Base-by-base conservation (phyloP, 1,140 invertebrate species). In the Drosophila kanapiae region DNA sequence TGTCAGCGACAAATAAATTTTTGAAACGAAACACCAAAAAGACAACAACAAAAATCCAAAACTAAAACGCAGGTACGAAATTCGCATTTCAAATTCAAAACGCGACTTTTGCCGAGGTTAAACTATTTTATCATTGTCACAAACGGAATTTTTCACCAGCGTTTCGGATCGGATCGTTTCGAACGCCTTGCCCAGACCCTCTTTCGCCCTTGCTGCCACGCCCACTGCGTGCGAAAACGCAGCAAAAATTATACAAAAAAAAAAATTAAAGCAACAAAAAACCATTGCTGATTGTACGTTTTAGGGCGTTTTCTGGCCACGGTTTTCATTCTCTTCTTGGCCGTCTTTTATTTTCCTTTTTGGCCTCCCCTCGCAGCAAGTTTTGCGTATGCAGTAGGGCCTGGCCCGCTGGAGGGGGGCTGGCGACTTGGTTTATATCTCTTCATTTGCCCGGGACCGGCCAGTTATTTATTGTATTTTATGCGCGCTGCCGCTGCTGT, bases 61-160 rank as follows among this genome's bases (percentile, higher is more conserved):
- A 71, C 45, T 49, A 53, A 74, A 70, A 72, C 64, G 65, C 64
- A 72, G 71, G 53, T 70, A 74, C 70, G 51, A 78, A 77, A 83
- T 76, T 77, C 83, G 61, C 85, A 90, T 90, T 90, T 90, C 85
- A 90, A 90, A 90, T 90, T 90, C 85, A 90, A 90, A 90, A 90
- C 85, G 85, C 85, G 85, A 90, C 79, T 90, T 81, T 79, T 90
- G 68, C 57, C 86, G 85, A 90, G 85, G 85, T 90, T 90, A 90
- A 90, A 90, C 85, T 90, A 90, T 90, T 90, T 90, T 90, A 90
- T 90, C 85, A 90, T 90, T 90, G 85, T 90, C 85, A 90, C 85
- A 88, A 88, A 91, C 79, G 85, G 86, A 90, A 90, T 90, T 90
- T 90, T 90, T 90, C 85, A 90, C 86, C 86, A 90, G 85, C 76